Base-by-base conservation (phyloP, 2,888 invertebrate species). In the Campopleginae sp. region DNA sequence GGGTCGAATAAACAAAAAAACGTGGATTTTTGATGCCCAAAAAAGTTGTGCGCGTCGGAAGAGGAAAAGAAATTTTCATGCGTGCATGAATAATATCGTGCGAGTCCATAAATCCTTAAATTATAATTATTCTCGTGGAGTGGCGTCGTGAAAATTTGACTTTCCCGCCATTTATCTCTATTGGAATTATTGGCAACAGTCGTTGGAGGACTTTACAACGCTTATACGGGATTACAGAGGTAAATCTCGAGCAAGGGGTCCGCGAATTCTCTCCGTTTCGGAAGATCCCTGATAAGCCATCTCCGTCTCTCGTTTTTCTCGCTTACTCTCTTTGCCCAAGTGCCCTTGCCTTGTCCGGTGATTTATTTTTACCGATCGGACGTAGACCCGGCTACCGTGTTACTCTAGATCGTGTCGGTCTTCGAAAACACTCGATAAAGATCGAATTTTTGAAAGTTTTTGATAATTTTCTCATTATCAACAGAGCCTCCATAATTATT, bases 151-250 rank as follows among this genome's bases (percentile, higher is more conserved):
- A 71, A 71, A 68, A 78, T 78, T 75, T 14, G 14, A 27, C 74
- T 23, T 5, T 6, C 48, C 5, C 19, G 8, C 46, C 63, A 63
- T 27, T n/a, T 19, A 44, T 48, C 70, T 31, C 75, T 79, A 80
- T 85, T 80, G 82, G 85, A 80, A 85, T 85, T 85, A 85, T 85
- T 85, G 82, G 85, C 58, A 84, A 80, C 58, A 84, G 70, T 80
- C 84, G 76, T 84, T 80, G 71, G 44, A 80, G 82, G 85, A 82
- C 79, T 85, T 85, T 78, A 17, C 79, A 42, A 80, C 79, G 85
- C 85, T 82, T 85, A 78, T 76, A 79, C 48, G 76, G 78, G 80
- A 85, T 85, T 85, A 85, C 79, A 66, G 85, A 70, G 82, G 85
- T 80, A 71, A 79, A 71, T 71, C 58, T 65, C 65, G 75, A 63